Evolutionary conservation across 2,888 invertebrate species (phyloP), one percentile per base, ranked within the genome.

Genomic region (Nemoura dubitans): DNA sequence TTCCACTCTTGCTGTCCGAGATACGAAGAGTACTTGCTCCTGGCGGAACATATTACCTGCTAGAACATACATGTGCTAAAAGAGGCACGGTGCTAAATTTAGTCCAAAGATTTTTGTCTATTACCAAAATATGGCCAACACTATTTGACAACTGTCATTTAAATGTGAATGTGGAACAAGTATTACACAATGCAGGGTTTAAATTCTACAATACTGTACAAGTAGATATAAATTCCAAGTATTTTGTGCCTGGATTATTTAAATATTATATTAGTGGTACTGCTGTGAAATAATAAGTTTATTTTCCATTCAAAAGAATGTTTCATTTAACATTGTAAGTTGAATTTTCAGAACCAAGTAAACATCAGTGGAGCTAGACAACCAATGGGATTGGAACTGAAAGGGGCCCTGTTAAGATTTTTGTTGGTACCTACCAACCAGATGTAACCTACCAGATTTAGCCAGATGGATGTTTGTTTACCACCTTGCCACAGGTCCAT

Each of bases 101-200:
- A 28, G 10, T 78, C 25, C 78, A 78, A 78, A 78, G 28, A 27
- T 27, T 78, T 78, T 26, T 78, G 27, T 78, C 78, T 7, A 3
- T 26, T 21, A 78, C 78, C 6, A 78, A 78, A 78, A 26, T 78
- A 6, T 78, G 78, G 78, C 78, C 78, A 26, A 27, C 28, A 78
- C 0, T 78, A 78, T 78, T 78, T 28, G 28, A 78, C 78, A 78
- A 78, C 25, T 78, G 78, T 14, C 78, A 78, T 78, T 78, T 78
- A 28, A 78, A 78, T 78, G 27, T 26, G 7, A 78, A 78, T 28
- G 28, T 78, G 5, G 78, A 78, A 26, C 3, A 25, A 27, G 78
- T n/a, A 14, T 78, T 78, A 25, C 25, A 28, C 5, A 78, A 78
- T 27, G 26, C 78, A 26, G 27, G 26, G 10, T 78, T 78, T 78